Base-by-base conservation (phyloP, 2,888 invertebrate species). In the Euzophera pinguis region DNA sequence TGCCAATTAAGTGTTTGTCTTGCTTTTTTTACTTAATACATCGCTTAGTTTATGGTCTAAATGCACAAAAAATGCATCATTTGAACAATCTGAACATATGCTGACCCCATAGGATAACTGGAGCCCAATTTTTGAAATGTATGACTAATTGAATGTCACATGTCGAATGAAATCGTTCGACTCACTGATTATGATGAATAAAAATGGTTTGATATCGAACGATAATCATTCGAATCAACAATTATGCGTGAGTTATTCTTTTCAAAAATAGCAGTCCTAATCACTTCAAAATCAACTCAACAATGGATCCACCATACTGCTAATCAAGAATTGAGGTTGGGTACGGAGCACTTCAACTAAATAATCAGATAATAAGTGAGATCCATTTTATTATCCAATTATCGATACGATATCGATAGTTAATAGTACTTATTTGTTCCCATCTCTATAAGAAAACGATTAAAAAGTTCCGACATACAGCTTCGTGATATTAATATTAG, bases 401-500 rank as follows among this genome's bases (percentile, higher is more conserved):
- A 45, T 32, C 32, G 9, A 34, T 32, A 32, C 45, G 45, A 45
- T 45, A 45, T 51, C 52, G 50, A 37, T 54, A 50, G 48, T 53
- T 43, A 53, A 52, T 45, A 32, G 43, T 55, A 29, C 62, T 58
- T 56, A 41, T 51, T 52, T 60, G 53, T 64, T 43, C 53, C 41
- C 39, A 50, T 39, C 27, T 14, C 27, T 7, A 41, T 47, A 13
- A 47, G 14, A 38, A 48, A 27, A 38, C 29, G 49, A 32, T 16
- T 14, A 32, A 45, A 45, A 45, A 45, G 48, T 56, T 55, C 54
- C 54, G 55, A 61, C 57, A 62, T 56, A 57, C 58, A 57, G 62
- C 60, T 63, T 57, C 63, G 66, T 60, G 72, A 77, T 76, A 77
- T 77, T 75, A 73, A 79, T 74, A 78, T 69, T 61, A 53, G 57